Evolutionary conservation across 2,888 invertebrate genomes (phyloP), one percentile per base, ranked within the genome.

Genomic region (Lottia scabra): DNA sequence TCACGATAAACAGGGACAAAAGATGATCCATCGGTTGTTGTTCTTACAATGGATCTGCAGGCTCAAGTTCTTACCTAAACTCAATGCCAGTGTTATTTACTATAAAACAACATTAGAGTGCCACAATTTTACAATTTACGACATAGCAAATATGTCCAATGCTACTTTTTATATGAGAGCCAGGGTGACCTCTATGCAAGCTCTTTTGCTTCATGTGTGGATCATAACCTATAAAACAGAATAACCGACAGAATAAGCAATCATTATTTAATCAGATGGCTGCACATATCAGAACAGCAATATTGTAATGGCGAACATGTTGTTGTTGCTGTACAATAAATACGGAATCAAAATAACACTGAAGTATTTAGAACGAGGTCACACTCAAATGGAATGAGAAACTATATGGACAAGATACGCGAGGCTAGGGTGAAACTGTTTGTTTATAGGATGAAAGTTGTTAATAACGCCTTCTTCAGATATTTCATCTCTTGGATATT

Each of bases 221-320:
- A n/a, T 15, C 44, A 68, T 62, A 56, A 65, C 64, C 16, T 72
- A 23, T 15, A 30, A 43, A 27, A n/a, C n/a, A 48, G 4, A 48
- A 48, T 27, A 4, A n/a, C 46, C 15, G 15, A n/a, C 62, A 1
- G 38, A 12, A 12, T 27, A 71, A 26, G 67, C 71, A 30, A 30
- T 72, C 16, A 65, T 74, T 23, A 66, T 78, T 16, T 78, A 66
- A 65, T 65, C 71, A 19, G 74, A 77, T 65, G 74, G 77, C n/a
- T n/a, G n/a, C n/a, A n/a, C n/a, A n/a, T n/a, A n/a, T n/a, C n/a
- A n/a, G n/a, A n/a, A n/a, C n/a, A n/a, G n/a, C n/a, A n/a, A n/a
- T n/a, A n/a, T n/a, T n/a, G n/a, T n/a, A n/a, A n/a, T n/a, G n/a
- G n/a, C n/a, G n/a, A n/a, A n/a, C n/a, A n/a, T n/a, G n/a, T n/a